phyloP scores from a whole-genome alignment of 2,113 vertebrate species.

The Hassar affinis region DNA sequence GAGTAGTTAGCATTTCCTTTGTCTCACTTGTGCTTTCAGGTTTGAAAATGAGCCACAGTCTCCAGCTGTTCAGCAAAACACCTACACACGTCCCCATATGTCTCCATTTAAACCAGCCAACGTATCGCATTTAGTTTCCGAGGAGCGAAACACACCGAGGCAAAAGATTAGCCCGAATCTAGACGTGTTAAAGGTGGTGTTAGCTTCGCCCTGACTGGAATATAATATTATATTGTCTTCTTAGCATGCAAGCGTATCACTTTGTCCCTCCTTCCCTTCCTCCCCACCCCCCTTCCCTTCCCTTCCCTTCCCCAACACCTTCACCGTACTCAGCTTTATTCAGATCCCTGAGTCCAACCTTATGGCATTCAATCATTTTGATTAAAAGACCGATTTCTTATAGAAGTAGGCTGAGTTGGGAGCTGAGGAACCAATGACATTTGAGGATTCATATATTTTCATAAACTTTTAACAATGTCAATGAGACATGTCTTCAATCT shows the following conservation, averaged over 20 bases:
- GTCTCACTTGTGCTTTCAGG: conserved; percentile 81
- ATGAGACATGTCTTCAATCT: conserved; percentile 99
- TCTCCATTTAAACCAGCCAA: conserved; percentile 81
- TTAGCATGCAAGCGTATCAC: conserved; percentile 27
- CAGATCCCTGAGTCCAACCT: conserved; percentile 94
- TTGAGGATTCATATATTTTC: conserved; percentile 99
- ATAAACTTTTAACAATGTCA: conserved; percentile 99
- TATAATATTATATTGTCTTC: conserved; percentile 26
- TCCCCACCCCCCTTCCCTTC: no score
- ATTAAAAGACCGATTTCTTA: conserved; percentile 98
- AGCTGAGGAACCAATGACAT: conserved; percentile 86
- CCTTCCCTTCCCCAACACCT: not conserved
- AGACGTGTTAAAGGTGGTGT: conserved; percentile 12
- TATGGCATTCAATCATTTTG: conserved; percentile 97
- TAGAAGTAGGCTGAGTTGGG: conserved; percentile 87
- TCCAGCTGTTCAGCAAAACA: conserved; percentile 81
- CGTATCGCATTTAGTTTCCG: conserved; percentile 21
- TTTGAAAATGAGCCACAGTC: conserved; percentile 80
- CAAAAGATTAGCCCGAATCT: conserved; percentile 37
- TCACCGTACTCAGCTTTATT: conserved; percentile 66
- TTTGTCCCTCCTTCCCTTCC: conserved; percentile 61
- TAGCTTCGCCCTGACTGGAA: conserved; percentile 7
- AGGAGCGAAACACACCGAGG: conserved; percentile 58
- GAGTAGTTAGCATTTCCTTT: conserved; percentile 82
- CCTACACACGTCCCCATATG: conserved; percentile 85